phyloP scores from a whole-genome alignment of 2,113 vertebrate species.

The Oreochromis tanganicae region DNA sequence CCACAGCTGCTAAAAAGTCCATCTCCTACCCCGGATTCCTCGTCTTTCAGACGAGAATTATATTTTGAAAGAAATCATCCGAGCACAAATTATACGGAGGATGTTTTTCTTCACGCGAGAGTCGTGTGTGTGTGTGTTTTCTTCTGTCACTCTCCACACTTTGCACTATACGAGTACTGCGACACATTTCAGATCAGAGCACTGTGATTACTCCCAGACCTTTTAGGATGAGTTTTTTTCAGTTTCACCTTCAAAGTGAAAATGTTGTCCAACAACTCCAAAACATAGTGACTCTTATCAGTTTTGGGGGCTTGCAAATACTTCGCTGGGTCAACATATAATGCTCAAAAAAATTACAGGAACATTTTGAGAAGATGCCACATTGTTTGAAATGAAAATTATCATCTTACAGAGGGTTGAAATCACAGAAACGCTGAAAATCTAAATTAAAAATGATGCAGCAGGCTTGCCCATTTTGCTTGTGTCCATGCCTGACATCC shows the following conservation, averaged over 20 bases:
- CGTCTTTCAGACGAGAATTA: background rate
- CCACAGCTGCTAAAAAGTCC: background rate
- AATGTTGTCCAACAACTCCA: background rate
- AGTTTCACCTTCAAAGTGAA: background rate
- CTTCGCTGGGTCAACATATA: background rate
- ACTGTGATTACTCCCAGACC: background rate
- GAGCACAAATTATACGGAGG: background rate
- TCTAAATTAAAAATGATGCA: background rate
- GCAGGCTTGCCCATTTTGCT: background rate
- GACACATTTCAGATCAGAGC: background rate
- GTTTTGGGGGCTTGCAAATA: background rate
- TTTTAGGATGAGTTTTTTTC: background rate
- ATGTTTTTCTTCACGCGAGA: background rate
- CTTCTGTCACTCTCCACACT: background rate
- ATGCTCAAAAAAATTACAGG: background rate
- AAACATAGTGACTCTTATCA: background rate
- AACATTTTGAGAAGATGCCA: background rate
- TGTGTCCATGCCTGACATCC: background rate
- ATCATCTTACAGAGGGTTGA: background rate
- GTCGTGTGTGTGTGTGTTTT: background rate
- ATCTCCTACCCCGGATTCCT: background rate
- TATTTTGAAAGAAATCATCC: background rate
- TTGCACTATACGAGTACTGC: background rate
- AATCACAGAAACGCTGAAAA: background rate
- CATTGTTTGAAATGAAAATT: background rate